Conservation (phyloP, 2,888 invertebrate species). For the Allolobophora icterica region DNA sequence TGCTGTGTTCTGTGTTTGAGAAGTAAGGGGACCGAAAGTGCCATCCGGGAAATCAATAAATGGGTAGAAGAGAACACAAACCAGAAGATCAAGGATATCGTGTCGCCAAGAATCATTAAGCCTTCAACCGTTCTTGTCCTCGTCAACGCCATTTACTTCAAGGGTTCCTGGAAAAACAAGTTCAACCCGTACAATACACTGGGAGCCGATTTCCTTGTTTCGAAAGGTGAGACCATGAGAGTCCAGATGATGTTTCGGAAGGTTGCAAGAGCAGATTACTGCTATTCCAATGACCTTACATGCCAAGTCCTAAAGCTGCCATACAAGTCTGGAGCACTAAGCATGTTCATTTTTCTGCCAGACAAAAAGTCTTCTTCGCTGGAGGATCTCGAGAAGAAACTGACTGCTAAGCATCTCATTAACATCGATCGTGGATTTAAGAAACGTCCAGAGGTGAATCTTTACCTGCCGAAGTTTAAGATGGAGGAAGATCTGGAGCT, state of each 20-base stretch:
- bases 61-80: conserved; percentile 83
- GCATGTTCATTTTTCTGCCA: conserved; percentile 36
- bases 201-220: conserved; percentile 70
- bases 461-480: conserved; percentile 48
- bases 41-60: conserved; percentile 71
- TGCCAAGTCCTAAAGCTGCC: conserved; percentile 44
- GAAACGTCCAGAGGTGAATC: conserved; percentile 35
- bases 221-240: neutral
- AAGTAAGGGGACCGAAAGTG: neutral
- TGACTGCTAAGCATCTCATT: conserved; percentile 34
- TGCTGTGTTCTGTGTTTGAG: neutral
- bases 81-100: conserved; percentile 78
- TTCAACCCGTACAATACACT: conserved; percentile 73
- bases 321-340: conserved; percentile 14
- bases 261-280: neutral
- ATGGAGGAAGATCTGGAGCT: conserved; percentile 45
- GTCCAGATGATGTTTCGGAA: neutral
- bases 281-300: neutral
- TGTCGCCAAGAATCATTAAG: conserved; percentile 68
- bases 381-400: conserved; percentile 35
- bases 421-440: conserved; percentile 27
- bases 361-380: conserved; percentile 22
- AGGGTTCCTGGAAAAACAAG: conserved; percentile 60
- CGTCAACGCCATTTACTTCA: conserved; percentile 64
- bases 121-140: conserved; percentile 56